Percentiles rank a stretch among this genome's conserved stretches.
These are phyloP conservation scores for Sinosuthora webbiana DNA, from an alignment of 2,113 vertebrate species.

Conservation along the genomic window DNA sequence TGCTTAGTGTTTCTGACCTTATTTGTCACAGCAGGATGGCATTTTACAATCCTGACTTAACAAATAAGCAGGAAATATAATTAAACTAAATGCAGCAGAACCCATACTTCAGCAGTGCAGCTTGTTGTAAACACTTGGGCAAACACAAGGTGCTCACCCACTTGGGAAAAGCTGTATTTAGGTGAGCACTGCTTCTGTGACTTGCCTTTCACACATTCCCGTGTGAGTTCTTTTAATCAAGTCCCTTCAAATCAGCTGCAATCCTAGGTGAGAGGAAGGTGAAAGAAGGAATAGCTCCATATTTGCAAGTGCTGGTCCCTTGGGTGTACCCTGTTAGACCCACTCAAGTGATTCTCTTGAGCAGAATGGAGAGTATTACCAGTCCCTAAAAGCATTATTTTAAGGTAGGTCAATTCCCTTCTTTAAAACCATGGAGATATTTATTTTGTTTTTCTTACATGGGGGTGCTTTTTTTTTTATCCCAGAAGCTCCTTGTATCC, in stretches of 20 bases:
- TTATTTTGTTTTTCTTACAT: neutral
- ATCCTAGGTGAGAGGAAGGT: neutral
- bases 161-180: neutral
- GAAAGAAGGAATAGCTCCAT: neutral
- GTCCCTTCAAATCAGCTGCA: neutral
- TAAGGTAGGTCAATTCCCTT: neutral
- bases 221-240: neutral
- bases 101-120: neutral
- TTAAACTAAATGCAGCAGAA: slow-evolving; percentile 14
- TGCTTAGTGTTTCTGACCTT: neutral
- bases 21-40: neutral
- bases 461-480: neutral
- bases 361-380: neutral
- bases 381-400: neutral
- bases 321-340: neutral
- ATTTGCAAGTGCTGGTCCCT: neutral
- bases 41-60: neutral
- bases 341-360: neutral
- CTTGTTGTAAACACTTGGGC: neutral
- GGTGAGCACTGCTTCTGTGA: neutral
- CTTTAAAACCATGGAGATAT: neutral
- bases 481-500: neutral
- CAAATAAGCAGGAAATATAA: neutral
- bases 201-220: neutral
- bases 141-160: neutral